Conservation (phyloP, 2,888 invertebrate genomes). For the Sminthurides aquaticus region DNA sequence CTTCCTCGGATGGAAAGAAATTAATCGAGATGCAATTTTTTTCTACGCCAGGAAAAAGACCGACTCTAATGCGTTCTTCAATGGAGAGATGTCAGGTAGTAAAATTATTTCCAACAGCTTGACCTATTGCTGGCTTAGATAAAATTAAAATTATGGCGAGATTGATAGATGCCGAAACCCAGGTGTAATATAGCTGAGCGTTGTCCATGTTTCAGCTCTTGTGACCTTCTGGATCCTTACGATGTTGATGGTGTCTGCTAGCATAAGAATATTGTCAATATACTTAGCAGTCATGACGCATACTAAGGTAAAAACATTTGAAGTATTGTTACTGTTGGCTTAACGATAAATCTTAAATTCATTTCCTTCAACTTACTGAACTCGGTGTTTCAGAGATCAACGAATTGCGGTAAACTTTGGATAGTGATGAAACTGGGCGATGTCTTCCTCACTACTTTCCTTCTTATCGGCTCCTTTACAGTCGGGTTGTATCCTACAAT, state of each 20-base stretch:
- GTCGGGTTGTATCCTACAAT: slow-evolving; percentile 9
- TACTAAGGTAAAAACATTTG: background rate
- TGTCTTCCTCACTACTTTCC: background rate
- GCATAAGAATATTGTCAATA: background rate
- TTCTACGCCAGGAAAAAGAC: background rate
- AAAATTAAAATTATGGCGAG: too few species aligned
- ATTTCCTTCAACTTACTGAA: too few species aligned
- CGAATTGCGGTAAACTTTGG: background rate
- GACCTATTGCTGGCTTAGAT: background rate
- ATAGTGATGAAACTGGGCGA: slow-evolving; percentile 2
- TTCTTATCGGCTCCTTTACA: slow-evolving; percentile 9
- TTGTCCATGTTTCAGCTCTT: slow-evolving; percentile 1
- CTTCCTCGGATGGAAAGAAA: slow-evolving; percentile 8
- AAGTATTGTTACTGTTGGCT: too few species aligned
- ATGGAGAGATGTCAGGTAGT: slow-evolving; percentile 7
- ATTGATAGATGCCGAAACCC: too few species aligned
- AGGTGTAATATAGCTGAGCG: too few species aligned
- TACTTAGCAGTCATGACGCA: background rate
- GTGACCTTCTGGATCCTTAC: slow-evolving; percentile 15
- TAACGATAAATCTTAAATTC: too few species aligned
- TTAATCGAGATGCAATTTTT: background rate
- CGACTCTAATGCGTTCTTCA: slow-evolving; percentile 4
- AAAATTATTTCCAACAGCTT: background rate
- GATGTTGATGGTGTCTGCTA: background rate
- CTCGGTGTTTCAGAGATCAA: slow-evolving; percentile 2